Percentiles rank a stretch among this genome's conserved stretches.
Conservation (phyloP, 2,888 invertebrate genomes). For the Agrochola lychnidis region DNA sequence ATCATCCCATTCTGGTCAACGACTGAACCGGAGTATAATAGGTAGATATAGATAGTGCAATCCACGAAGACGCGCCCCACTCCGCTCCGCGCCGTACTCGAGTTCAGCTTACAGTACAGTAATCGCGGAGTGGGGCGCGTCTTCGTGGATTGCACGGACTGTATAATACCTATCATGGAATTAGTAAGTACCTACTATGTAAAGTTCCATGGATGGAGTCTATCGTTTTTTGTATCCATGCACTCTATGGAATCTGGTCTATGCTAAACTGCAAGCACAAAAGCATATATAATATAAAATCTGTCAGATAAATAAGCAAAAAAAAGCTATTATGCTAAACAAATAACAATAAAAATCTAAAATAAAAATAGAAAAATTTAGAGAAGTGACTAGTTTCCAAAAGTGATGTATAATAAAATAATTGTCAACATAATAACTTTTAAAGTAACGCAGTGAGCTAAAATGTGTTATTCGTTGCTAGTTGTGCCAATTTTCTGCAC, state of each 20-base stretch:
- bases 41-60: too few species aligned
- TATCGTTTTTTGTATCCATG: neutral
- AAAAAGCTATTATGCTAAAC: neutral
- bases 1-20: neutral
- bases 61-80: too few species aligned
- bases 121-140: too few species aligned
- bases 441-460: neutral
- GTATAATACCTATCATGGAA: neutral
- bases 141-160: too few species aligned
- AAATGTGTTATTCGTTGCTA: conserved; percentile 63
- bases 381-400: neutral
- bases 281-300: neutral
- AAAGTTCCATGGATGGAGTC: neutral
- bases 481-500: conserved; percentile 69
- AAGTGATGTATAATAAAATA: conserved; percentile 26
- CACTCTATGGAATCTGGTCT: neutral
- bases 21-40: neutral
- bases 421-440: conserved; percentile 6
- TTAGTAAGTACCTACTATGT: neutral
- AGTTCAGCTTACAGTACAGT: too few species aligned
- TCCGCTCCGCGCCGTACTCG: too few species aligned
- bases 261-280: neutral
- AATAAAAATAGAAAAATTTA: conserved; percentile 37
- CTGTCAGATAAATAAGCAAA: conserved; percentile 18
- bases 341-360: conserved; percentile 24